Evolutionary conservation across 2,888 invertebrate genomes (phyloP).

Genomic region (Eutolmus rufibarbis): DNA sequence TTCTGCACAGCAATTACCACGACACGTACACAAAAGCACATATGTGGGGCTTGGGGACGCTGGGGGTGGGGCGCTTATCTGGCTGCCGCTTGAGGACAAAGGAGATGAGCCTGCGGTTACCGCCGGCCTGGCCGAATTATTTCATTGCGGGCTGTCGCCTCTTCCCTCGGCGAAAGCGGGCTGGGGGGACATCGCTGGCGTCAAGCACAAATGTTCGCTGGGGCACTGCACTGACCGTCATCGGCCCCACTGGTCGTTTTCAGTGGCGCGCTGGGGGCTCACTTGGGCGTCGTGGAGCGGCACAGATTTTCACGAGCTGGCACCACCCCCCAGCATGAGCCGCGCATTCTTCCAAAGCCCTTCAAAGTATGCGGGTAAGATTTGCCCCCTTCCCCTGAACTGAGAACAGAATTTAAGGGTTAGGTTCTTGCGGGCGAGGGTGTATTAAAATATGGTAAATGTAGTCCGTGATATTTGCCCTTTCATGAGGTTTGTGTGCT

Average conservation of each 20-base stretch:
- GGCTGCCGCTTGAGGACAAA: neutral
- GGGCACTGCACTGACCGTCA: slow-evolving; percentile 24
- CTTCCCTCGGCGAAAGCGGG: neutral
- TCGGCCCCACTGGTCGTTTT: neutral
- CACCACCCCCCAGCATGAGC: neutral
- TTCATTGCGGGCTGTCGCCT: slow-evolving; percentile 5
- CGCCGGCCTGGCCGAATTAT: neutral
- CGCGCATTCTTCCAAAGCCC: neutral
- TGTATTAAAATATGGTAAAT: neutral
- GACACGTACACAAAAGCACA: neutral
- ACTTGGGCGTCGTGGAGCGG: neutral
- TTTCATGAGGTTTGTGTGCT: neutral
- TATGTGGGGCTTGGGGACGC: neutral
- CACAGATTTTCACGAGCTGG: neutral
- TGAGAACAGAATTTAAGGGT: neutral
- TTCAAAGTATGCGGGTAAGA: neutral
- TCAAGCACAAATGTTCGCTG: neutral
- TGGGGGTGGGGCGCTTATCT: neutral
- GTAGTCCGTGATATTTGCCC: neutral
- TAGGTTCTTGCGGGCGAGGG: neutral
- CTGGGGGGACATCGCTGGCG: neutral
- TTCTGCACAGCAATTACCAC: neutral
- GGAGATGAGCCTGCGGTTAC: neutral
- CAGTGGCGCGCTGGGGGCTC: neutral
- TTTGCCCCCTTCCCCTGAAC: neutral